A percentile compares a stretch with the other conserved stretches of the same genome.
phyloP scores from a whole-genome alignment of 2,888 invertebrate genomes.

The Dichetophora obliterata region DNA sequence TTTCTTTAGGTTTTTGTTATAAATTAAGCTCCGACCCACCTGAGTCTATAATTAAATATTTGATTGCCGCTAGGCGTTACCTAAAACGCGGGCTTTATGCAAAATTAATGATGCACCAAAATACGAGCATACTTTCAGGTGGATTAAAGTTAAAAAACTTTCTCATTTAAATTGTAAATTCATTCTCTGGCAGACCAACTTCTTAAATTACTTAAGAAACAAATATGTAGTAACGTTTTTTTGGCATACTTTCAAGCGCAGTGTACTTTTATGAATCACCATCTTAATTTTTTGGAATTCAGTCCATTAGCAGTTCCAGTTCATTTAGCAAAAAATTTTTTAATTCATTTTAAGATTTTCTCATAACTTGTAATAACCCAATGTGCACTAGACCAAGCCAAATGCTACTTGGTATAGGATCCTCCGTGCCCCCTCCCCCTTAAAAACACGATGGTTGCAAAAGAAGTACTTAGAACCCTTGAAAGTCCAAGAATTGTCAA shows the following conservation, averaged over 20 bases:
- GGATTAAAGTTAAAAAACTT: neutral
- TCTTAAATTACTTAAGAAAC: too few species aligned
- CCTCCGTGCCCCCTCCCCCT: too few species aligned
- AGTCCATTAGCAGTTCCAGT: neutral
- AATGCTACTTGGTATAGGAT: too few species aligned
- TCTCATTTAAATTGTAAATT: too few species aligned
- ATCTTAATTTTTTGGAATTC: neutral
- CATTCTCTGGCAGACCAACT: too few species aligned
- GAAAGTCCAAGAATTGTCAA: too few species aligned
- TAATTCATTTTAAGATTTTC: too few species aligned
- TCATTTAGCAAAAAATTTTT: too few species aligned
- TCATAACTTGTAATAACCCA: too few species aligned
- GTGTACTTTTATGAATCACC: neutral
- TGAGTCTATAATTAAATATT: neutral
- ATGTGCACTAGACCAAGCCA: too few species aligned
- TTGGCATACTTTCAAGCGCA: neutral
- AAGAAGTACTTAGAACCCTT: too few species aligned
- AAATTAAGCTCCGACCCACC: neutral
- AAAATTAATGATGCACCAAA: neutral
- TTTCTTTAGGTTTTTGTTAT: neutral
- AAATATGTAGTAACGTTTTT: neutral
- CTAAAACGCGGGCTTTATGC: neutral
- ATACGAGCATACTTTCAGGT: neutral
- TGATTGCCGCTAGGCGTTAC: neutral
- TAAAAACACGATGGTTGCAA: too few species aligned